Conservation (phyloP, 2,797 vertebrate species). For the Gephyroberyx darwinii region DNA sequence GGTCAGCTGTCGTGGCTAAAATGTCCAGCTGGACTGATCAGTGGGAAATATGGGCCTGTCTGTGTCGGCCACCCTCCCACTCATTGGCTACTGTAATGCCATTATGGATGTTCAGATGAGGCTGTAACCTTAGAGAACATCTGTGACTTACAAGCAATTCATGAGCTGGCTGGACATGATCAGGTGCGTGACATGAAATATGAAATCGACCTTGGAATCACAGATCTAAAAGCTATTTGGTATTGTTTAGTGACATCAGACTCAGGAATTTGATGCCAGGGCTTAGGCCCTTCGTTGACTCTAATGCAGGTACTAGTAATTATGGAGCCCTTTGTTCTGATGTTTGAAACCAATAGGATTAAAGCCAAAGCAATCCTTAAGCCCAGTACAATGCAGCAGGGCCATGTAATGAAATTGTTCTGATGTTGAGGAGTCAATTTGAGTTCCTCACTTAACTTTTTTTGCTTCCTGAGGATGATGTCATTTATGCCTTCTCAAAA, state of each 20-base stretch:
- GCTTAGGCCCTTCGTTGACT: constrained; percentile 11
- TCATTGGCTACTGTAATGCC: constrained; percentile 45
- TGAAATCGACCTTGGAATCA: background rate
- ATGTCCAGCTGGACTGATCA: constrained; percentile 67
- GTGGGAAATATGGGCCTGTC: constrained; percentile 5
- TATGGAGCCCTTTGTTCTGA: constrained; percentile 19
- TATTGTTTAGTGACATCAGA: constrained; percentile 8
- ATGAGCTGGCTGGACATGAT: constrained; percentile 18
- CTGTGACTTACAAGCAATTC: constrained; percentile 43
- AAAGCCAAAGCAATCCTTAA: constrained; percentile 43
- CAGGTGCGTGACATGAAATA: constrained; percentile 13
- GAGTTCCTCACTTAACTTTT: constrained; percentile 9
- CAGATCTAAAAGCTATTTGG: constrained; percentile 18
- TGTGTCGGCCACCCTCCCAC: constrained; percentile 52
- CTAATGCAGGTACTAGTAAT: constrained; percentile 40
- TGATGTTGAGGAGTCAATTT: constrained; percentile 27
- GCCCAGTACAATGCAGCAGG: constrained; percentile 18
- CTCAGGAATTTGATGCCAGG: background rate
- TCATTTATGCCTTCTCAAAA: constrained; percentile 21
- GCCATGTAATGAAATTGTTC: constrained; percentile 19
- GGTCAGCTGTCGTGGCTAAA: constrained; percentile 57
- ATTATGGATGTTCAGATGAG: constrained; percentile 44
- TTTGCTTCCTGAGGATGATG: constrained; percentile 30
- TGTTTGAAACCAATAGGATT: constrained; percentile 30
- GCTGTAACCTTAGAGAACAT: constrained; percentile 54